Evolutionary conservation across 1,140 invertebrate species (phyloP).

Genomic region (Pseudomyrmex pallidus): DNA sequence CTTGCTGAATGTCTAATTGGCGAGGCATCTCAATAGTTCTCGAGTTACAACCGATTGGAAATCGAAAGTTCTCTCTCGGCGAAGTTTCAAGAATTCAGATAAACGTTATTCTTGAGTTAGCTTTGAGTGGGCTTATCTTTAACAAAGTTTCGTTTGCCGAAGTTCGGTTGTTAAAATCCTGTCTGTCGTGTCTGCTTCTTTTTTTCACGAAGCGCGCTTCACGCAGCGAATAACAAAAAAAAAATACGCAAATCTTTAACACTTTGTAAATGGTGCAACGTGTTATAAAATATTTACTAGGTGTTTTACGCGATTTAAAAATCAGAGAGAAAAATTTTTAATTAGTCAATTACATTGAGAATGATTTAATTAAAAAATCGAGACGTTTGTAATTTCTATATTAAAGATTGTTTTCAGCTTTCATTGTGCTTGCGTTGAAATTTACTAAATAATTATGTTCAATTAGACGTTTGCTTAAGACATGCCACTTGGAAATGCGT

Average conservation of each 20-base stretch:
- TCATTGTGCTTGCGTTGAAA: too few relatives aligned
- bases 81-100: background rate
- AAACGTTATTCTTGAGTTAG: background rate
- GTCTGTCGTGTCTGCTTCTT: background rate
- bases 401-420: too few relatives aligned
- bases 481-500: conserved; percentile 24
- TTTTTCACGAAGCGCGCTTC: background rate
- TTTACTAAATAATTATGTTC: background rate
- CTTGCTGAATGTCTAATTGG: background rate
- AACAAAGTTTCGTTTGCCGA: background rate
- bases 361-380: too few relatives aligned
- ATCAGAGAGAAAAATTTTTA: too few relatives aligned
- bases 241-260: too few relatives aligned
- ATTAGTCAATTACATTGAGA: too few relatives aligned
- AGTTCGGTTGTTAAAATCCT: background rate
- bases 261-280: too few relatives aligned
- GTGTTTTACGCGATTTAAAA: too few relatives aligned
- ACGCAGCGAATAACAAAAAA: too few relatives aligned
- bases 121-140: background rate
- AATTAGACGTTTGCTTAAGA: background rate
- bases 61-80: background rate
- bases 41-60: background rate
- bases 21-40: background rate
- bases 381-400: too few relatives aligned
- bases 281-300: too few relatives aligned